These are phyloP conservation scores for Lordiphosa andalusiaca DNA, from an alignment of 2,888 invertebrate genomes.

Conservation along the genomic window DNA sequence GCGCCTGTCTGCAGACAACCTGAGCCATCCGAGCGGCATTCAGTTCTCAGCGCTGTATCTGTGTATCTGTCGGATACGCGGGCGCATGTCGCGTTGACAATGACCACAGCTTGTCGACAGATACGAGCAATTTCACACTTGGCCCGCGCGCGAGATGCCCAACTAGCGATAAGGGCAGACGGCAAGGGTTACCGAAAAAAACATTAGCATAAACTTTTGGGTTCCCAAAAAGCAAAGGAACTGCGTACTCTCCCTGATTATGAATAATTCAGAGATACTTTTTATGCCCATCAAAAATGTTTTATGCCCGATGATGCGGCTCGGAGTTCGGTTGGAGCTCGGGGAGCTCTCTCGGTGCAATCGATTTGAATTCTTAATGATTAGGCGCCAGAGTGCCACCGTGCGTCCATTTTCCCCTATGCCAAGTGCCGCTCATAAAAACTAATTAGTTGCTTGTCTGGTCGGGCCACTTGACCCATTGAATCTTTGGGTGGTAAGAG, in stretches of 20 bases:
- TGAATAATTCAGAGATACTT: slow-evolving; percentile 75
- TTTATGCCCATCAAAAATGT: slow-evolving; percentile 71
- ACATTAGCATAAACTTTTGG: slow-evolving; percentile 68
- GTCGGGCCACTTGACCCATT: slow-evolving; percentile 26
- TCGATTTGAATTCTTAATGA: slow-evolving; percentile 77
- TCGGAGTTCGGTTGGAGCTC: slow-evolving; percentile 4
- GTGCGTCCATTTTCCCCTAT: slow-evolving; percentile 29
- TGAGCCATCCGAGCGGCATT: slow-evolving; percentile 4
- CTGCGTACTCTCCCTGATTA: slow-evolving; percentile 31
- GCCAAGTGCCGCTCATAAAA: slow-evolving; percentile 62
- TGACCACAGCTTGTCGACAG: slow-evolving; percentile 76
- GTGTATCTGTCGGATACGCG: slow-evolving; percentile 32
- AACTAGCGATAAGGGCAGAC: slow-evolving; percentile 48
- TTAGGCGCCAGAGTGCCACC: slow-evolving; percentile 74
- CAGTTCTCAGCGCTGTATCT: slow-evolving; percentile 6
- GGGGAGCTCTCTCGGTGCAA: slow-evolving; percentile 39
- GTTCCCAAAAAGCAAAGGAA: slow-evolving; percentile 1
- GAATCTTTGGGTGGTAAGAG: slow-evolving; percentile 62
- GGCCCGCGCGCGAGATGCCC: slow-evolving; percentile 48
- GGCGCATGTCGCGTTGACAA: slow-evolving; percentile 60
- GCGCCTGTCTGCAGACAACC: slow-evolving; percentile 68
- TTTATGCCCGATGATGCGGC: slow-evolving; percentile 58
- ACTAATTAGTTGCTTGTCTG: slow-evolving; percentile 66
- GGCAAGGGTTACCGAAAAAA: slow-evolving; percentile 8
- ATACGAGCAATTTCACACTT: slow-evolving; percentile 77